These are phyloP conservation scores for Ophioderma brevispina DNA, from an alignment of 35 echinoderm and acorn worm genomes.

Conservation along the genomic window DNA sequence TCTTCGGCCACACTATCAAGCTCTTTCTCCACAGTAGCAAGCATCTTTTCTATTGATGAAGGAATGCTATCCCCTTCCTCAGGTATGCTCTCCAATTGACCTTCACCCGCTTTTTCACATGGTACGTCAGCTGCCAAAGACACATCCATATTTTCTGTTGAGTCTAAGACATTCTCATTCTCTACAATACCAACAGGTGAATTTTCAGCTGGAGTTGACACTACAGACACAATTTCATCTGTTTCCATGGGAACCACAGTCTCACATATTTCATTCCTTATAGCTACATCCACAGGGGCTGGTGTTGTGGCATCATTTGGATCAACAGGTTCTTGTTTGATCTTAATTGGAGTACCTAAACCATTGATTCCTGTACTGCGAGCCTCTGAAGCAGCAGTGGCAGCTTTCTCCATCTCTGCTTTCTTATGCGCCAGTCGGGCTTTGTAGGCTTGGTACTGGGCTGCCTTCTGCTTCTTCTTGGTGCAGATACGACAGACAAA, in stretches of 20 bases:
- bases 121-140: background rate
- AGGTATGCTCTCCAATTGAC: background rate
- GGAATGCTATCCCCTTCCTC: background rate
- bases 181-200: background rate
- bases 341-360: background rate
- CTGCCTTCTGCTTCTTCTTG: constrained; percentile 74
- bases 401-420: background rate
- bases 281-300: background rate
- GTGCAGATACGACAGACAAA: constrained; percentile 79
- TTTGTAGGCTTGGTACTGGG: constrained; percentile 46
- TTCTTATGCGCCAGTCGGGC: constrained; percentile 15
- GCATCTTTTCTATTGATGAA: background rate
- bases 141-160: background rate
- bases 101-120: background rate
- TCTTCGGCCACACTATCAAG: background rate
- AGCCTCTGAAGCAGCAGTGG: background rate
- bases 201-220: constrained; percentile 47
- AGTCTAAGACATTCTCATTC: no score
- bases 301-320: background rate
- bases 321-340: constrained; percentile 17
- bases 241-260: constrained; percentile 2
- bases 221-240: constrained; percentile 57
- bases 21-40: constrained; percentile 10
- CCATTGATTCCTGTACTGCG: background rate
- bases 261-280: background rate